Evolutionary conservation across 30 jellyfish, hydroid and myxozoan species (phyloP), one percentile per base, ranked within the genome.

Genomic region (Nemopilema nomurai): DNA sequence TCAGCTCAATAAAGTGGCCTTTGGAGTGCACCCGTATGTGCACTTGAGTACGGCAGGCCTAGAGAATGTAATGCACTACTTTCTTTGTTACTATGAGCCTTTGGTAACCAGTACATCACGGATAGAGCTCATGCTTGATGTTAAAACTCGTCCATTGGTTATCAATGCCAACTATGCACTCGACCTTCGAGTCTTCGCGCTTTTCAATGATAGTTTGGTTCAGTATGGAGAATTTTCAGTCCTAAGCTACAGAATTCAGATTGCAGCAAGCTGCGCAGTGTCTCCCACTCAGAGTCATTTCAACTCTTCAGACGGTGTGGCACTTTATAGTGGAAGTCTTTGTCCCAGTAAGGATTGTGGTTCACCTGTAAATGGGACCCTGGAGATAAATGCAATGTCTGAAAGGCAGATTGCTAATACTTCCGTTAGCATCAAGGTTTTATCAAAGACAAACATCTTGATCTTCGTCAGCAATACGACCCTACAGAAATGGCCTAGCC

Each of bases 131-230:
- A 18, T 0, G 52, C 66, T 78, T 29, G 26, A 23, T 8, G 19
- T 49, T 69, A 21, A 51, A 41, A 62, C 24, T 31, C 57, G 32
- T 23, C n/a, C n/a, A n/a, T n/a, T n/a, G n/a, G 71, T 25, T 30
- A 72, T 87, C 21, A 87, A 87, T 63, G 90, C 96, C 63, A 69
- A 87, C 51, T 87, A 77, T 41, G 83, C 89, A 32, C 78, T 69
- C 24, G 90, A 31, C 18, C 57, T 78, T 3, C 66, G 62, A 27
- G 22, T 79, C 1, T 49, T 66, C 4, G n/a, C 71, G 52, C 82
- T 79, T 51, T n/a, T 33, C 28, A 73, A 79, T 51, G 77, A 70
- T 1, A 76, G 67, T 30, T 28, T 69, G 13, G 51, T 86, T 17
- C 26, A 29, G 49, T 28, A 41, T 68, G 95, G 95, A 51, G 71